Percentiles rank a stretch among this genome's conserved stretches.
These are phyloP conservation scores for Hipposideros larvatus DNA, from an alignment of 2,797 vertebrate genomes.

Conservation along the genomic window DNA sequence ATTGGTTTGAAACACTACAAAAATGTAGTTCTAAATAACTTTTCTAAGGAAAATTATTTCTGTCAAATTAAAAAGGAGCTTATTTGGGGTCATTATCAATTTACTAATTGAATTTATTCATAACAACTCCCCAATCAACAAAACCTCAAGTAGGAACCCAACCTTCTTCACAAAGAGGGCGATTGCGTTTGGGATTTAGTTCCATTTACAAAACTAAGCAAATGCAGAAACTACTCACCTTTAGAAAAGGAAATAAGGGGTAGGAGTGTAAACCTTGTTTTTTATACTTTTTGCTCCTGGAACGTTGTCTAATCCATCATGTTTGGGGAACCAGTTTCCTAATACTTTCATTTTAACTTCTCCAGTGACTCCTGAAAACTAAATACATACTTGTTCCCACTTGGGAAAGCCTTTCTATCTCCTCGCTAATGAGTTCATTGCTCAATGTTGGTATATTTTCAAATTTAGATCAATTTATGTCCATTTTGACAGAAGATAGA, in stretches of 20 bases:
- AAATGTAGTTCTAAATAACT: neutral
- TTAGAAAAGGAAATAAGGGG: neutral
- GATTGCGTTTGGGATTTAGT: neutral
- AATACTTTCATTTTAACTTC: neutral
- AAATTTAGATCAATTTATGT: neutral
- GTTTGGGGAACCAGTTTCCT: neutral
- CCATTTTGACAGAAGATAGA: neutral
- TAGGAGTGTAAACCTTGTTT: neutral
- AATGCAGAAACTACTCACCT: neutral
- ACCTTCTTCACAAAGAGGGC: neutral
- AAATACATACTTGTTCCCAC: neutral
- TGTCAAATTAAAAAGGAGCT: neutral
- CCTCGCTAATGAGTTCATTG: neutral
- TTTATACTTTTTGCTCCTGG: neutral
- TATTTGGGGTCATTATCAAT: neutral
- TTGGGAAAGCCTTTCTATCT: neutral
- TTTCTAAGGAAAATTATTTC: neutral
- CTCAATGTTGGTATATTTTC: neutral
- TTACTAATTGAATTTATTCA: constrained; percentile 6
- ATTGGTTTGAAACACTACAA: neutral
- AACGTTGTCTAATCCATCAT: neutral
- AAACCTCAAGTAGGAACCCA: neutral
- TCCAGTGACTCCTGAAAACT: neutral
- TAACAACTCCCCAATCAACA: neutral
- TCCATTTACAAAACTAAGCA: neutral